phyloP scores from a whole-genome alignment of 2,113 vertebrate species.

The Odobenus rosmarus region DNA sequence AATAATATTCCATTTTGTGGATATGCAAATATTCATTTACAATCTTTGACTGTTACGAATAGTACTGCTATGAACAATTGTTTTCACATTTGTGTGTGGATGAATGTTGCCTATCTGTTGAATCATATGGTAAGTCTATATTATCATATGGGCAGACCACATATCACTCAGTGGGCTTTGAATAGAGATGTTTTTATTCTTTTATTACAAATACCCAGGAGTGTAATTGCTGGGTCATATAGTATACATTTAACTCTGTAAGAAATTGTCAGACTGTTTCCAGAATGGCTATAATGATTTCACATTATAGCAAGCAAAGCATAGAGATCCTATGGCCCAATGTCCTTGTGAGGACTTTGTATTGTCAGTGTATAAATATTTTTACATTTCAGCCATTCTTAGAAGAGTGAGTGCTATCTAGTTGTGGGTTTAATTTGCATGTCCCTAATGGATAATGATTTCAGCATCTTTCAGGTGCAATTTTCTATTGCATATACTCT shows the following conservation, averaged over 20 bases:
- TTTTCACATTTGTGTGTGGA: neutral
- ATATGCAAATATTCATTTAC: neutral
- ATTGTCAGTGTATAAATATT: no score
- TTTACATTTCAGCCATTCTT: neutral
- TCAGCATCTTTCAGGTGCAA: fast-evolving
- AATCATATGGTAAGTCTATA: fast-evolving
- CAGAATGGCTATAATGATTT: neutral
- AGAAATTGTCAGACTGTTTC: neutral
- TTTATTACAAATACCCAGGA: neutral
- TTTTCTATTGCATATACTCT: neutral
- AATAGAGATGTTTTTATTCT: neutral
- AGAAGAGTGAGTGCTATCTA: fast-evolving
- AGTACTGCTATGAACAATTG: neutral
- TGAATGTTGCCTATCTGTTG: no score
- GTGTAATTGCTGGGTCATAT: neutral
- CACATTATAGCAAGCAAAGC: neutral
- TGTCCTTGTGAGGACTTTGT: neutral
- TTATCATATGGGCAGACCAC: fast-evolving
- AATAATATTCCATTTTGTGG: neutral
- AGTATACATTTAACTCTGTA: neutral
- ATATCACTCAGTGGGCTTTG: neutral
- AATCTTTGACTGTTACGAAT: neutral
- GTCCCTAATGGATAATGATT: neutral
- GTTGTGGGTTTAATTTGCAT: neutral
- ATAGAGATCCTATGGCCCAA: neutral